Conservation (phyloP, 2,797 vertebrate genomes). For the Triplophysa bombifrons region DNA sequence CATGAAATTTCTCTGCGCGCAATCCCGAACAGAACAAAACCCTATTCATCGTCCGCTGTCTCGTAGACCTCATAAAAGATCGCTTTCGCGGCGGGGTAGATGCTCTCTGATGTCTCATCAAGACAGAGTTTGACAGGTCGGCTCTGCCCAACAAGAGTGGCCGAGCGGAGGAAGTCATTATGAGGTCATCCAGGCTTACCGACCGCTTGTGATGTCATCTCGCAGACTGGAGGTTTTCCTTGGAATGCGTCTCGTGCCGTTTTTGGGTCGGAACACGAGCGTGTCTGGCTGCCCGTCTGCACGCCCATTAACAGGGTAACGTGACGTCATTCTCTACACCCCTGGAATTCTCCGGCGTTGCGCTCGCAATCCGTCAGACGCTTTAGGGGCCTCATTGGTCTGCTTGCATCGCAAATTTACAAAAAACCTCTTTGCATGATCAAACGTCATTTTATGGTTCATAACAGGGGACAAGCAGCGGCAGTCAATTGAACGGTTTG, state of each 20-base stretch:
- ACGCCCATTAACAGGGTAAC: conserved; percentile 36
- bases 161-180: conserved; percentile 54
- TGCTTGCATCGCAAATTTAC: conserved; percentile 15
- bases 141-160: conserved; percentile 29
- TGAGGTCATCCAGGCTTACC: conserved; percentile 55
- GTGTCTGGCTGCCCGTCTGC: conserved; percentile 42
- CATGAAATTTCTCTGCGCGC: conserved; percentile 46
- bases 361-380: conserved; percentile 19
- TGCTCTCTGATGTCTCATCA: conserved; percentile 46
- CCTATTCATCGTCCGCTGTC: conserved; percentile 42
- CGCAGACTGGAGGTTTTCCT: conserved; percentile 28
- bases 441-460: conserved; percentile 54
- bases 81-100: neutral
- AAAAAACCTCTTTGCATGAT: conserved; percentile 44
- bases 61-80: conserved; percentile 49
- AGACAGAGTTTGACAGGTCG: conserved; percentile 31
- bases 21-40: conserved; percentile 42
- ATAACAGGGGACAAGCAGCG: neutral
- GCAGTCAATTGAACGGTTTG: neutral
- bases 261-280: conserved; percentile 38
- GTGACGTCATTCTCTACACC: conserved; percentile 35
- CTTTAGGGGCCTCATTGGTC: conserved; percentile 14
- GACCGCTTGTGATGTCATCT: conserved; percentile 54
- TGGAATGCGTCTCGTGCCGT: conserved; percentile 46
- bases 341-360: conserved; percentile 1